Conservation (phyloP, 2,888 invertebrate genomes). For the Leucozona laternaria region DNA sequence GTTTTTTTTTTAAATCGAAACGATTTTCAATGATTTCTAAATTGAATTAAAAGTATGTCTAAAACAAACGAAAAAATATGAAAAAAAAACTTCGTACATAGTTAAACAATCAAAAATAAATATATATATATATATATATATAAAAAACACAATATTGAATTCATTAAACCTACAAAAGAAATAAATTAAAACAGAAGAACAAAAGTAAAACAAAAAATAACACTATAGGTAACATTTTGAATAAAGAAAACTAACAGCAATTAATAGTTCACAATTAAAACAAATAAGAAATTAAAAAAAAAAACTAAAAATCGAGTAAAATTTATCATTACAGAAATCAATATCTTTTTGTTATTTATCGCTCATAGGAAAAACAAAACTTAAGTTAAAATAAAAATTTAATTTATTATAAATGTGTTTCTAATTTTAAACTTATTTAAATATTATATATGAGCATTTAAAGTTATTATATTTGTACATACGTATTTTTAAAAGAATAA, state of each 20-base stretch:
- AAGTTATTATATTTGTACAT: constrained; percentile 74
- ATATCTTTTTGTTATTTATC: constrained; percentile 32
- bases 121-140: constrained; percentile 18
- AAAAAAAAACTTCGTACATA: constrained; percentile 66
- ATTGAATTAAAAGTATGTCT: constrained; percentile 40
- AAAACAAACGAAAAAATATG: constrained; percentile 44
- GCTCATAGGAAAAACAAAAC: constrained; percentile 4
- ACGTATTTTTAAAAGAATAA: constrained; percentile 65
- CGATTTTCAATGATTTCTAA: constrained; percentile 67
- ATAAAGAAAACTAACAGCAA: constrained; percentile 69
- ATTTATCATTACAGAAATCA: constrained; percentile 46
- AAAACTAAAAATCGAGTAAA: constrained; percentile 38
- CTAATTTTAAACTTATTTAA: constrained; percentile 62
- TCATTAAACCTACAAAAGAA: constrained; percentile 58
- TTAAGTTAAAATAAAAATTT: constrained; percentile 11
- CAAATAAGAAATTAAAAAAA: constrained; percentile 19
- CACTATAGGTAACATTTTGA: constrained; percentile 65
- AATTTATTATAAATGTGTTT: constrained; percentile 24
- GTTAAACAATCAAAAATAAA: constrained; percentile 75
- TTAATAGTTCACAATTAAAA: constrained; percentile 64
- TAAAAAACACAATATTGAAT: constrained; percentile 65
- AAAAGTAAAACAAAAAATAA: constrained; percentile 6
- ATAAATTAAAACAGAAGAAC: constrained; percentile 35
- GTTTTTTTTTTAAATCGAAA: constrained; percentile 66
- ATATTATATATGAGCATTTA: constrained; percentile 67